Base-by-base conservation (phyloP, 2,113 vertebrate species). In the Pantherophis guttatus region DNA sequence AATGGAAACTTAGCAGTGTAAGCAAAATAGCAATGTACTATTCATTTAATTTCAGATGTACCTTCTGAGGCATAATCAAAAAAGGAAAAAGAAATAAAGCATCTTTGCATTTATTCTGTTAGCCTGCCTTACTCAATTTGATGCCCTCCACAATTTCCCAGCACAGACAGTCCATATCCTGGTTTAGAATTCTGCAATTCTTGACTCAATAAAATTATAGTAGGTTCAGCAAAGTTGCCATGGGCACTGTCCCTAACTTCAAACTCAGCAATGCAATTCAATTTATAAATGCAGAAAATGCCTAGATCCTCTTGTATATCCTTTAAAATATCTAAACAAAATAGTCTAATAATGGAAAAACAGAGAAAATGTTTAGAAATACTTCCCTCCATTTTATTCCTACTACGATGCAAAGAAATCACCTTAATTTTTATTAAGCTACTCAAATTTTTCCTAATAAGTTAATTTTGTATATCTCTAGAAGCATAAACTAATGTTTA, bases 401-500 rank as follows among this genome's bases (percentile, higher is more conserved):
- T 52, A 5, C 8, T 48, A 52, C 0, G n/a, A 5, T 48, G 4
- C 3, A 89, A 55, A 81, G 8, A 29, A 21, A 81, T 58, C 15
- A 75, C 33, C 1, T 53, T 29, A 81, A 91, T 17, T 48, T 53
- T 48, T n/a, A 52, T 87, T 23, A 87, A 62, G 11, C 24, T 2
- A 70, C 48, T 70, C 2, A 52, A 50, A 8, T 33, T 92, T 89
- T 81, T 24, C 3, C 11, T 23, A 33, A 58, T 9, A 92, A 50
- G 1, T 44, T 70, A 44, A 65, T 70, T 88, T 70, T 21, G 55
- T 54, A 23, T 7, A 15, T 81, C 81, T 17, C 52, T 13, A 90
- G 21, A 93, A 15, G 93, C 44, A 90, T 87, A 94, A 93, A 95
- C 91, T 19, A 81, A 89, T 50, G 8, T 91, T 96, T 97, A 99